Conservation (phyloP, 2,113 vertebrate genomes). For the Malurus alboscapulatus region DNA sequence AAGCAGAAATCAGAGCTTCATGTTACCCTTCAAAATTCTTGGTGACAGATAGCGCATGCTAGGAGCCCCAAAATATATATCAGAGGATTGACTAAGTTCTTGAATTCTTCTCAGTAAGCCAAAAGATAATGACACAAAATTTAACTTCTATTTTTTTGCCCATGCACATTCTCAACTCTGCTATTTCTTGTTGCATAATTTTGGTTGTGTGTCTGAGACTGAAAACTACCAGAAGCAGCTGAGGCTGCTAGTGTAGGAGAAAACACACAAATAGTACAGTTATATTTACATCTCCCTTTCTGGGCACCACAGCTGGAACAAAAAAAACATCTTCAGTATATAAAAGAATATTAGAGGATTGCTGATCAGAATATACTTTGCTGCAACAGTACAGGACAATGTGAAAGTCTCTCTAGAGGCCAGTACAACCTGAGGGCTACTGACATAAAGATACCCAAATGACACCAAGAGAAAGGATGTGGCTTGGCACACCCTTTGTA, state of each 20-base stretch:
- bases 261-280: neutral
- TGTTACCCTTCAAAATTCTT: neutral
- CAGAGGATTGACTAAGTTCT: neutral
- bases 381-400: neutral
- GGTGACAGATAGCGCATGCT: neutral
- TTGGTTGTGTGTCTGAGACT: neutral
- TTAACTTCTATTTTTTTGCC: neutral
- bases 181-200: neutral
- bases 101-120: neutral
- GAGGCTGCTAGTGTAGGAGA: neutral
- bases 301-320: neutral
- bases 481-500: neutral
- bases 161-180: neutral
- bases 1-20: neutral
- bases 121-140: neutral
- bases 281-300: neutral
- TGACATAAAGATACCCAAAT: neutral
- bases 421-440: neutral
- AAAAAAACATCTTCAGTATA: neutral
- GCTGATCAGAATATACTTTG: neutral
- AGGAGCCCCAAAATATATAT: neutral
- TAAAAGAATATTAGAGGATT: neutral
- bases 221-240: neutral
- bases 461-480: neutral
- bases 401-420: neutral